A percentile compares a stretch with the other conserved stretches of the same genome.
These are phyloP conservation scores for Phaonia tiefii DNA, from an alignment of 2,888 invertebrate genomes.

Conservation along the genomic window DNA sequence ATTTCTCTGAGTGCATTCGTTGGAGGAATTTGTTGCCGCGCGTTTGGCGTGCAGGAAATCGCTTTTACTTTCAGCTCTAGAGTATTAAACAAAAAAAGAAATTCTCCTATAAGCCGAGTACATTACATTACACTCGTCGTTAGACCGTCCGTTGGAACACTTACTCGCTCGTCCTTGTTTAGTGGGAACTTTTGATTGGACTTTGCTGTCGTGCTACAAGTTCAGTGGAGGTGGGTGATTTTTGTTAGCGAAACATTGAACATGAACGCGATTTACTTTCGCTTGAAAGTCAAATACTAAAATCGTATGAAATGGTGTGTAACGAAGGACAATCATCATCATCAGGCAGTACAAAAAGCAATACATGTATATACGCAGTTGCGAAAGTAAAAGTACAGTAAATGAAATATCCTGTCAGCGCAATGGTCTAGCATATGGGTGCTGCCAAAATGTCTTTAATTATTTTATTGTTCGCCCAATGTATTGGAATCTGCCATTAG, in stretches of 20 bases:
- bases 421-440: neutral
- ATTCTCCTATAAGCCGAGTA: no score
- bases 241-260: slow-evolving; percentile 50
- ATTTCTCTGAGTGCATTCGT: neutral
- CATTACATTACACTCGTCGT: no score
- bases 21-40: neutral
- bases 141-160: slow-evolving; percentile 9
- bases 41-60: slow-evolving; percentile 59
- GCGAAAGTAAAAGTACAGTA: neutral
- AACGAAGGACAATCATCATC: slow-evolving; percentile 16
- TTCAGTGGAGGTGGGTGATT: neutral
- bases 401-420: neutral
- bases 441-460: neutral
- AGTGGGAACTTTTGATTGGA: slow-evolving; percentile 44
- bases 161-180: slow-evolving; percentile 18
- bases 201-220: neutral
- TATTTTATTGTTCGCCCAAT: no score
- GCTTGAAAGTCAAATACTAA: slow-evolving; percentile 52
- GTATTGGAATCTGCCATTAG: no score
- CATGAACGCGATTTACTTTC: slow-evolving; percentile 61
- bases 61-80: slow-evolving; percentile 54
- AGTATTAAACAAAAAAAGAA: neutral
- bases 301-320: slow-evolving; percentile 2
- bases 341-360: no score
- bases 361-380: no score